Percentiles rank a stretch among this genome's conserved stretches.
These are phyloP conservation scores for Xestia xanthographa DNA, from an alignment of 2,888 invertebrate species.

Conservation along the genomic window DNA sequence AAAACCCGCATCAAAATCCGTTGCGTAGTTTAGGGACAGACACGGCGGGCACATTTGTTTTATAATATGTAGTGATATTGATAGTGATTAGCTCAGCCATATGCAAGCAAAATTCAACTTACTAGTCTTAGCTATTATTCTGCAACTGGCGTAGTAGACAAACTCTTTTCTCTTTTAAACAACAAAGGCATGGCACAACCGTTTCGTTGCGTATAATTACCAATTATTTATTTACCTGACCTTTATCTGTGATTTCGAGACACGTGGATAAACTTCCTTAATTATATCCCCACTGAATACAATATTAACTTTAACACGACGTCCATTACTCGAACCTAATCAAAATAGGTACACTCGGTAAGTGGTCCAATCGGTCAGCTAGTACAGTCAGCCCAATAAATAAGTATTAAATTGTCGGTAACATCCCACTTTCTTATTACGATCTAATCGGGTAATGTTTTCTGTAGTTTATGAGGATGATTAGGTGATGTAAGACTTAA, in stretches of 20 bases:
- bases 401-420: constrained; percentile 56
- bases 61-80: too few species aligned
- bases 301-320: constrained; percentile 46
- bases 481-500: constrained; percentile 57
- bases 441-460: constrained; percentile 63
- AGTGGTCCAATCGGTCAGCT: constrained; percentile 49
- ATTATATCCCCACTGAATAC: constrained; percentile 27
- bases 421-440: constrained; percentile 53
- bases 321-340: constrained; percentile 55
- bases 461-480: constrained; percentile 55
- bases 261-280: not conserved
- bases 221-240: not conserved
- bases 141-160: too few species aligned
- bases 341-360: constrained; percentile 44
- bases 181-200: too few species aligned
- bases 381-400: constrained; percentile 50
- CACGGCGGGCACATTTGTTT: too few species aligned
- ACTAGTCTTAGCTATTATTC: too few species aligned
- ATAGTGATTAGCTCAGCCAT: too few species aligned
- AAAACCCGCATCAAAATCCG: too few species aligned
- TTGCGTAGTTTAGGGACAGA: too few species aligned
- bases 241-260: not conserved
- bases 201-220: too few species aligned
- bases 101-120: too few species aligned
- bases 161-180: too few species aligned